These are phyloP conservation scores for Oenanthe melanoleuca DNA, from an alignment of 2,113 vertebrate species.

Conservation along the genomic window DNA sequence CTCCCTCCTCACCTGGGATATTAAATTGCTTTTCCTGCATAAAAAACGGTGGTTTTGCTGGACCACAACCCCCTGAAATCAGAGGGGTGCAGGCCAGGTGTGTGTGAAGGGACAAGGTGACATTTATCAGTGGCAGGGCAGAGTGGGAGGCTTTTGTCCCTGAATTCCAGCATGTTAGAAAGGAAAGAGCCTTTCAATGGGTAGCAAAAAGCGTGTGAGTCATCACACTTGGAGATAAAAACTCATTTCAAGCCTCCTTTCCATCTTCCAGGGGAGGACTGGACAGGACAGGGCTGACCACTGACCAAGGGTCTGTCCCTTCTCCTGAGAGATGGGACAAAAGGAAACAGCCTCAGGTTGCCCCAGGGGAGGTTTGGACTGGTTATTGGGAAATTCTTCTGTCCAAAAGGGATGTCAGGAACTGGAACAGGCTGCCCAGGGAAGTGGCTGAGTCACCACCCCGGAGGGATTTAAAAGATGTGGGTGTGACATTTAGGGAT, in stretches of 20 bases:
- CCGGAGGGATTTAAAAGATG: neutral
- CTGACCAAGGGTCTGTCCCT: neutral
- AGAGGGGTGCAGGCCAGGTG: neutral
- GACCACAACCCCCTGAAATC: too few relatives aligned
- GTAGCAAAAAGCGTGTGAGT: neutral
- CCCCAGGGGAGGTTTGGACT: neutral
- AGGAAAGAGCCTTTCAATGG: neutral
- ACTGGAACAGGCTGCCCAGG: neutral
- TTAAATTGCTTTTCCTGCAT: neutral
- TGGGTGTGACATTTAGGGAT: neutral
- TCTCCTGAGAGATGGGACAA: neutral
- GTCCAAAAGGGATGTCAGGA: neutral
- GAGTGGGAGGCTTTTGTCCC: neutral
- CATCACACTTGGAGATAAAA: neutral
- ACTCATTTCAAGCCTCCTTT: neutral
- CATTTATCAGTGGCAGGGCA: neutral
- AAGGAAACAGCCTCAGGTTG: neutral
- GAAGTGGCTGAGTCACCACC: neutral
- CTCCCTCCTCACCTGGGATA: neutral
- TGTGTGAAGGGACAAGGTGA: neutral
- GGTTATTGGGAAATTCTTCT: neutral
- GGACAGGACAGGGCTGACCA: neutral
- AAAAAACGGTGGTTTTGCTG: neutral
- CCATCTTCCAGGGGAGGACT: neutral
- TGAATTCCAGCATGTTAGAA: accelerated